Conservation (phyloP, 2,888 invertebrate genomes). For the Penaeus monodon region DNA sequence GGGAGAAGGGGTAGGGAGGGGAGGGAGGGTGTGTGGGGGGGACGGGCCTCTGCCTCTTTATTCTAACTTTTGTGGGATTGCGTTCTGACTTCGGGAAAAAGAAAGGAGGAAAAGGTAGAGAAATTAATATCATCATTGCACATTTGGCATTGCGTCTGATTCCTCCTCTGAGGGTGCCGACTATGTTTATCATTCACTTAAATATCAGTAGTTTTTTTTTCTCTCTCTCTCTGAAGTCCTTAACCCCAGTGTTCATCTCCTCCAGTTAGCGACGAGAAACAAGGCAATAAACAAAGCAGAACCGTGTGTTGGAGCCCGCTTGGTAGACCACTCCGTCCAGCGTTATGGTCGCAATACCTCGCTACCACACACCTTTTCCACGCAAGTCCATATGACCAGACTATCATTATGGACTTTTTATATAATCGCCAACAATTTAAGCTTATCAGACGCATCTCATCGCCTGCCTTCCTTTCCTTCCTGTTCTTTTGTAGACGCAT, state of each 20-base stretch:
- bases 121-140: no score
- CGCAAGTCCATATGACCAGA: background rate
- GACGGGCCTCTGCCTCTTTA: background rate
- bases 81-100: no score
- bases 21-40: background rate
- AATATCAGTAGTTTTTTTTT: background rate
- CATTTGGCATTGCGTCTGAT: no score
- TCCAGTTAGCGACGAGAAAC: slow-evolving; percentile 17
- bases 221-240: background rate
- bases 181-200: no score
- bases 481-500: no score
- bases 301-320: slow-evolving; percentile 35
- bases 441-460: no score
- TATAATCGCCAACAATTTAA: background rate
- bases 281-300: slow-evolving; percentile 48
- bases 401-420: background rate
- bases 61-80: no score
- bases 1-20: background rate
- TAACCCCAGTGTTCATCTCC: background rate
- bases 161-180: no score
- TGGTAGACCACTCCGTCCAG: slow-evolving; percentile 8
- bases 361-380: background rate
- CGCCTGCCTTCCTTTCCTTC: no score
- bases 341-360: slow-evolving; percentile 25
- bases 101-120: no score